Evolutionary conservation across 2,113 vertebrate genomes (phyloP).

Genomic region (Callipepla californica): DNA sequence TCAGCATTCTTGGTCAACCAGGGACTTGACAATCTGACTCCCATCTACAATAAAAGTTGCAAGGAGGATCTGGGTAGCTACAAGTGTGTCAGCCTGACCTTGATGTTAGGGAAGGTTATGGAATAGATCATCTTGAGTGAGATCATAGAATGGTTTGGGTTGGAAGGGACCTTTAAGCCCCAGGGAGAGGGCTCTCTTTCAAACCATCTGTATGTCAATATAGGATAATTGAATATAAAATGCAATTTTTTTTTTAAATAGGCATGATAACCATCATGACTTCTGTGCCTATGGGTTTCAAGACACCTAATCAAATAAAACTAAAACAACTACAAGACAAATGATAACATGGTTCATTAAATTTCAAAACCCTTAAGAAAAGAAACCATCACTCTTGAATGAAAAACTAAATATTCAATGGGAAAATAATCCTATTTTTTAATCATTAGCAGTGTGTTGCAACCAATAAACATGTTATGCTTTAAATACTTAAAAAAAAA

Average conservation of each 20-base stretch:
- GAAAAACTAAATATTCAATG: not conserved
- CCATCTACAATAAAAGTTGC: too few relatives aligned
- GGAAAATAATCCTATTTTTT: not conserved
- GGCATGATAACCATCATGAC: not conserved
- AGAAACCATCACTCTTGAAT: not conserved
- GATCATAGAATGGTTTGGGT: too few relatives aligned
- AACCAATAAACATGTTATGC: not conserved
- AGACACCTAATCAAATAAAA: not conserved
- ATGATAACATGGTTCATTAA: not conserved
- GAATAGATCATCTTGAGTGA: too few relatives aligned
- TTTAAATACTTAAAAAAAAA: not conserved
- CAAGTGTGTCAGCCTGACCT: too few relatives aligned
- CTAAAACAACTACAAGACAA: not conserved
- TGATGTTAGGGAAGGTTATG: too few relatives aligned
- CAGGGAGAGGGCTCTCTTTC: not conserved
- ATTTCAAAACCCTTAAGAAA: not conserved
- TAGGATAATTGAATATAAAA: not conserved
- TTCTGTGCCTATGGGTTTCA: not conserved
- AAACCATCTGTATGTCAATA: not conserved
- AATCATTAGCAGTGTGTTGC: not conserved
- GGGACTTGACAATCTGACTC: too few relatives aligned
- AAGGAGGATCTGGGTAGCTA: too few relatives aligned
- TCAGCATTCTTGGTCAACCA: too few relatives aligned
- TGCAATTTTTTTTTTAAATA: not conserved
- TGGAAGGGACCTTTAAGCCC: too few relatives aligned